Conservation (phyloP, 2,797 vertebrate genomes). For the Pelobates cultripes region DNA sequence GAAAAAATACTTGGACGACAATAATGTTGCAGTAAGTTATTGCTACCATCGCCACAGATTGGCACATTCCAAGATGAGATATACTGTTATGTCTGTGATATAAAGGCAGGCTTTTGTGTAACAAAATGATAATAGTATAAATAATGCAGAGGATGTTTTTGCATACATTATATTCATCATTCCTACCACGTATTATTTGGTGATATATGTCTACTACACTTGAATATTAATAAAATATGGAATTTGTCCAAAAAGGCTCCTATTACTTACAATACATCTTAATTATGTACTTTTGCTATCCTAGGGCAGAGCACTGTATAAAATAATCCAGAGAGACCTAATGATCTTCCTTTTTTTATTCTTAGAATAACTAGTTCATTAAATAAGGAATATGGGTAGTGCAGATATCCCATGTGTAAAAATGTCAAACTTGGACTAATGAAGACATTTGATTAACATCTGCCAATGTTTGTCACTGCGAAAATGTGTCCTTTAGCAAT, state of each 20-base stretch:
- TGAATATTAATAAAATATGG: constrained; percentile 38
- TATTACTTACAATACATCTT: constrained; percentile 39
- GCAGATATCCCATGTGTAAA: constrained; percentile 10
- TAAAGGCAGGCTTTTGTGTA: neutral
- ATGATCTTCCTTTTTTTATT: constrained; percentile 30
- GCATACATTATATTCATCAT: constrained; percentile 32
- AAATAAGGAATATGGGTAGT: constrained; percentile 36
- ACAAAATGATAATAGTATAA: neutral
- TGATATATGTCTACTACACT: neutral
- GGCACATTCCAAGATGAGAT: too few species aligned
- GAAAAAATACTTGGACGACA: too few species aligned
- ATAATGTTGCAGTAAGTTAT: too few species aligned
- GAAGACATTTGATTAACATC: constrained; percentile 39
- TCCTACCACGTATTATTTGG: constrained; percentile 22
- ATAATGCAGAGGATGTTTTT: constrained; percentile 37
- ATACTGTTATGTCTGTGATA: neutral
- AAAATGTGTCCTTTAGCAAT: constrained; percentile 11
- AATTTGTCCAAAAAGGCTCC: constrained; percentile 36
- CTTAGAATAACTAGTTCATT: constrained; percentile 49
- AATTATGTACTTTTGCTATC: constrained; percentile 51
- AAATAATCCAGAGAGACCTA: constrained; percentile 42
- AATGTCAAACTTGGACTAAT: constrained; percentile 30
- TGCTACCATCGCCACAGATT: too few species aligned
- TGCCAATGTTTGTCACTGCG: constrained; percentile 26
- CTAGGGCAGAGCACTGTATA: constrained; percentile 30